These are phyloP conservation scores for Typhlichthys eigenmanni DNA, from an alignment of 2,797 vertebrate genomes.

Conservation along the genomic window DNA sequence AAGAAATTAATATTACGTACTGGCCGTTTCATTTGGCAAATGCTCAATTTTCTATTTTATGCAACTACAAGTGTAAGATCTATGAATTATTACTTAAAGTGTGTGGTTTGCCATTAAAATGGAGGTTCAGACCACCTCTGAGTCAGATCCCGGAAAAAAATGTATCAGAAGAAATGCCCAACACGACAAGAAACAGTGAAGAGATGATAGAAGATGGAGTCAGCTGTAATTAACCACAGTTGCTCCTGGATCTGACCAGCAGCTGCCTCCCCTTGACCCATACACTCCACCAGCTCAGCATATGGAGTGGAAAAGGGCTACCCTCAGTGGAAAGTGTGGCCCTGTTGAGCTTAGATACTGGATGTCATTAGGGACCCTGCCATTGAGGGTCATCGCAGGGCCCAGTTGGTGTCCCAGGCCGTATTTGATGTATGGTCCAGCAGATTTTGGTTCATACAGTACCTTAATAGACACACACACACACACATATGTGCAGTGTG, in stretches of 20 bases:
- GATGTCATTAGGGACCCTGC: conserved; percentile 71
- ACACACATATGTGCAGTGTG: conserved; percentile 1
- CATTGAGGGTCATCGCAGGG: conserved; percentile 63
- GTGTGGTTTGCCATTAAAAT: conserved; percentile 47
- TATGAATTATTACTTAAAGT: conserved; percentile 36
- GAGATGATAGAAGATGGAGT: conserved; percentile 47
- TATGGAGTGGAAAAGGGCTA: conserved; percentile 70
- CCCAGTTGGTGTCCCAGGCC: conserved; percentile 49
- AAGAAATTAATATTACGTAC: too few relatives aligned
- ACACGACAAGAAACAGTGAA: conserved; percentile 30
- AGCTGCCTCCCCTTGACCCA: conserved; percentile 78
- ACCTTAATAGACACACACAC: conserved; percentile 41
- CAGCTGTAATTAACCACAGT: conserved; percentile 63
- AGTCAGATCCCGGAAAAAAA: conserved; percentile 19
- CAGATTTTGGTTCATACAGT: conserved; percentile 32
- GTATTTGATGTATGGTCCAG: conserved; percentile 67
- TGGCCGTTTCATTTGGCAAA: background rate
- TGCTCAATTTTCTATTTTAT: conserved; percentile 12
- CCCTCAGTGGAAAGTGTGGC: conserved; percentile 62
- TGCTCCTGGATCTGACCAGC: conserved; percentile 60
- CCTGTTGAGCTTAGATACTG: conserved; percentile 56
- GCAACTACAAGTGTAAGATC: conserved; percentile 17
- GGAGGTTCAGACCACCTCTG: conserved; percentile 51
- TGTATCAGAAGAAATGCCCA: conserved; percentile 31
- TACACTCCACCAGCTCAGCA: conserved; percentile 71